phyloP scores from a whole-genome alignment of 2,888 invertebrate genomes.

The Microchrysa polita region DNA sequence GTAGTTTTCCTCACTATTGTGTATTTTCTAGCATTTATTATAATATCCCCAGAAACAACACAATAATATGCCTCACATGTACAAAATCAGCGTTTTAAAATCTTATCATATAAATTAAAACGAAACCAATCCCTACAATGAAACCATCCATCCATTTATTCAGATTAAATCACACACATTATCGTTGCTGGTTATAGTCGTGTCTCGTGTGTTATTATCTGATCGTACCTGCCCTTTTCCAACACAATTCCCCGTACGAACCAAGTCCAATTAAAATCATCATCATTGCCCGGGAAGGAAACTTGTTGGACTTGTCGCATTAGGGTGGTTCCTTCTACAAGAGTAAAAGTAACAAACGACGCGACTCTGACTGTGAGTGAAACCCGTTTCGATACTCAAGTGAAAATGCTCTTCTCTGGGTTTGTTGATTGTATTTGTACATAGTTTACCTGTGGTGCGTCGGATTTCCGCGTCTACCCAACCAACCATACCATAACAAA shows the following conservation, averaged over 20 bases:
- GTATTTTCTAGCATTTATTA: too few relatives aligned
- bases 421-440: conserved; percentile 7
- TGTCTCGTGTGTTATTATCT: conserved; percentile 3
- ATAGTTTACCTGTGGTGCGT: neutral
- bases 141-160: conserved; percentile 6
- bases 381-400: conserved; percentile 30
- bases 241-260: neutral
- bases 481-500: conserved; percentile 10
- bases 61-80: too few relatives aligned
- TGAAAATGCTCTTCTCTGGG: neutral
- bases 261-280: too few relatives aligned
- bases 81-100: too few relatives aligned
- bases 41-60: too few relatives aligned
- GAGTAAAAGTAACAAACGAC: neutral
- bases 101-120: too few relatives aligned
- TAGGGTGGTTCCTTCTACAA: neutral
- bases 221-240: conserved; percentile 11
- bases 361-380: too few relatives aligned
- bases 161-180: neutral
- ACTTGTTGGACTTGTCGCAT: conserved; percentile 28
- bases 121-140: neutral
- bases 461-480: neutral
- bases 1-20: too few relatives aligned
- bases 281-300: neutral
- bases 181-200: neutral